Evolutionary conservation across 2,797 vertebrate genomes (phyloP).

Genomic region (Anguilla megastoma): DNA sequence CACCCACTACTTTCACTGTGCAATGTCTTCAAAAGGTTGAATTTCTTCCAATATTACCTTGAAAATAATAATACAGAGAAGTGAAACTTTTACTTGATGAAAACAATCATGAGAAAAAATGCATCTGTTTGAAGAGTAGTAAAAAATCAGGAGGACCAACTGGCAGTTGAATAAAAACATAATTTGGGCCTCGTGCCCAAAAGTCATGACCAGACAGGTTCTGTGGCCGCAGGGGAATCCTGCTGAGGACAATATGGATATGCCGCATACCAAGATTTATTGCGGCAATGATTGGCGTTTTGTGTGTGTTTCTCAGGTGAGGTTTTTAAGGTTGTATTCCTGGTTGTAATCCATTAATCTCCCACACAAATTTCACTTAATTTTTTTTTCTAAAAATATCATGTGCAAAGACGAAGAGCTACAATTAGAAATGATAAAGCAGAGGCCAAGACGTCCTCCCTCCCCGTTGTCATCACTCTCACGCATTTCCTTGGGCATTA

Average conservation of each 20-base stretch:
- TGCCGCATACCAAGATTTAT: neutral
- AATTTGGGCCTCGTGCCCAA: neutral
- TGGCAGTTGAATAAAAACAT: neutral
- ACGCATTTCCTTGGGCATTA: neutral
- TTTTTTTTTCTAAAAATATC: neutral
- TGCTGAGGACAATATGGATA: neutral
- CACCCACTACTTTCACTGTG: neutral
- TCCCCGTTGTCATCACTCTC: neutral
- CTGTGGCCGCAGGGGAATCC: neutral
- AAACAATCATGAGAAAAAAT: neutral
- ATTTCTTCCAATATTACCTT: neutral
- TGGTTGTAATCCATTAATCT: neutral
- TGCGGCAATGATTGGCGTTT: neutral
- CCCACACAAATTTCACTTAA: neutral
- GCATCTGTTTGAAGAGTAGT: neutral
- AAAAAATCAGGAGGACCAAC: neutral
- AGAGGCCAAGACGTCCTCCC: neutral
- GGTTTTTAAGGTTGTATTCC: neutral
- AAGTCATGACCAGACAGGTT: neutral
- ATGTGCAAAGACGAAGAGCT: neutral
- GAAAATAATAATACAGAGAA: neutral
- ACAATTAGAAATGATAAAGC: neutral
- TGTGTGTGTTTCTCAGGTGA: neutral
- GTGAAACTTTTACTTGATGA: neutral
- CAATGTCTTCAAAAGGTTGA: neutral